Base-by-base conservation (phyloP, 2,113 vertebrate species). In the Austrofundulus limnaeus region DNA sequence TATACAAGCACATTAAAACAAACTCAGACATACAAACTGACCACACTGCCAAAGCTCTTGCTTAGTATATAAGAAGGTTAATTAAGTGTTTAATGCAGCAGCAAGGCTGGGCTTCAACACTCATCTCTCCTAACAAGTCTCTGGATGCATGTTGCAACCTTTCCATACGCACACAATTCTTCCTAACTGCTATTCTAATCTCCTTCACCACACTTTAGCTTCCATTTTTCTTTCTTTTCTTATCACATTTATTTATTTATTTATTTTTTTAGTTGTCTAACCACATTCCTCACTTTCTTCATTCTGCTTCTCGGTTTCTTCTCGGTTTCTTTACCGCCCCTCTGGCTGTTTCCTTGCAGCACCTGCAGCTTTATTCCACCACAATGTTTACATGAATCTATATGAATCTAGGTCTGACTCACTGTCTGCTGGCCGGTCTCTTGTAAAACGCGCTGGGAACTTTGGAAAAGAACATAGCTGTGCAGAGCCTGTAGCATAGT, bases 81-180 rank as follows among this genome's bases (percentile, higher is more conserved):
- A 92, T 88, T 85, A 89, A 86, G 82, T 88, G 82, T 88, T 78
- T 85, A 85, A 87, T 87, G 61, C 66, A 81, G 78, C 49, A 47
- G 64, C 69, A 59, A 64, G 64, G 58, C 60, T 45, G 34, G 67
- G 61, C 57, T 77, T 84, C 87, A 74, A 86, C 85, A 90, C 83
- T 87, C 75, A 83, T 90, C 75, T 83, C 56, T 77, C 19, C 54
- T 83, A 86, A 87, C 81, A 82, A 85, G 72, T 82, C 86, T 84
- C 80, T 75, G 71, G 81, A 82, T 87, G 74, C 39, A 39, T 73
- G 76, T 70, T 66, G 43, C 58, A 53, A 67, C 71, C 65, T 70
- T 78, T 75, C 50, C 58, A 59, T 69, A 73, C 47, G 50, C 49
- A 58, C 53, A 56, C 58, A 54, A 63, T 54, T 77, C 56, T 73